These are phyloP conservation scores for Leuciscus waleckii DNA, from an alignment of 2,797 vertebrate species.

Conservation along the genomic window DNA sequence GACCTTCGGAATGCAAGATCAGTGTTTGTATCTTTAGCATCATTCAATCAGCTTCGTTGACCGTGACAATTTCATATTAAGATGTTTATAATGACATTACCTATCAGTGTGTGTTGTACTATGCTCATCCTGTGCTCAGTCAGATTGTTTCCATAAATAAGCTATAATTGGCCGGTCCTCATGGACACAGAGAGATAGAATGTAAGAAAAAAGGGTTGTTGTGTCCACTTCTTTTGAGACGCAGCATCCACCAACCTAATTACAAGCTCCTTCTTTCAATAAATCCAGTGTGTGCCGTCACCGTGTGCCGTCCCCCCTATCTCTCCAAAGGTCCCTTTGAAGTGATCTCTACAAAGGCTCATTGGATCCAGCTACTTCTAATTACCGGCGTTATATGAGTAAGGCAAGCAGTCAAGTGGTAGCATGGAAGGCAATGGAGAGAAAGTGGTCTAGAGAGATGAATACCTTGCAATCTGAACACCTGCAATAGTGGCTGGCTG, in stretches of 20 bases:
- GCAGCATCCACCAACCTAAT: conserved; percentile 51
- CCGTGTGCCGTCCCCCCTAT: not conserved
- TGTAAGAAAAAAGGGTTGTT: not conserved
- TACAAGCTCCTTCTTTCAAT: conserved; percentile 46
- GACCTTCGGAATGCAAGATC: conserved; percentile 20
- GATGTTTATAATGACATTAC: conserved; percentile 45
- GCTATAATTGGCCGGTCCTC: conserved; percentile 40
- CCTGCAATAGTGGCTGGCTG: conserved; percentile 19
- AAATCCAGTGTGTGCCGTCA: conserved; percentile 11
- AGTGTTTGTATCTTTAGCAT: not conserved
- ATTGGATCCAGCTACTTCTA: conserved; percentile 52
- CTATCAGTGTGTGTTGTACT: conserved; percentile 9
- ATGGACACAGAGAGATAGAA: conserved; percentile 29
- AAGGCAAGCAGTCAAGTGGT: conserved; percentile 23
- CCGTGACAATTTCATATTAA: conserved; percentile 16
- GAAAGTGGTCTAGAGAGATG: not conserved
- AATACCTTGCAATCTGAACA: conserved; percentile 33
- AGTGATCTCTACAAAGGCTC: conserved; percentile 58
- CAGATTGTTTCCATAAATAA: conserved; percentile 28
- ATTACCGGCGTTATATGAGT: conserved; percentile 47
- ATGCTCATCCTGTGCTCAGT: not conserved
- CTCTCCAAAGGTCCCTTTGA: conserved; percentile 56
- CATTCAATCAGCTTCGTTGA: conserved; percentile 12
- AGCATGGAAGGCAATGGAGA: not conserved
- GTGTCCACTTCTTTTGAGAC: conserved; percentile 47